Conservation (phyloP, 1,140 invertebrate genomes). For the Dendroctonus valens region DNA sequence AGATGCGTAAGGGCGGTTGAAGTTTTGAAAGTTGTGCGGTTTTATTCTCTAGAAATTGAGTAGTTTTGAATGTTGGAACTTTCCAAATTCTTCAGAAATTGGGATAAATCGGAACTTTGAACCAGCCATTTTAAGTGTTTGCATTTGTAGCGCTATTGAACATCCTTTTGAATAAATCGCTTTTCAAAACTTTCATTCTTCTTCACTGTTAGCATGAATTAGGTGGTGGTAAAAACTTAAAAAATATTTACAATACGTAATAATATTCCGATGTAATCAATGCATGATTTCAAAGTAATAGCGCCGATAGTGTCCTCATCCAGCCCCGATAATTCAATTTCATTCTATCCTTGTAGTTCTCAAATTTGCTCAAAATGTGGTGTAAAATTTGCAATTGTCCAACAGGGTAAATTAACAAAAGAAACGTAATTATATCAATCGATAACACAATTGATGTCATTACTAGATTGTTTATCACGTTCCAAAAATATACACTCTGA, state of each 20-base stretch:
- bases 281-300: slow-evolving; percentile 6
- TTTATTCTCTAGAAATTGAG: no score
- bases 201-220: no score
- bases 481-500: not conserved
- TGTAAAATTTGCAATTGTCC: slow-evolving; percentile 9
- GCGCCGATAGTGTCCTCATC: not conserved
- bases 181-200: no score
- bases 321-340: not conserved
- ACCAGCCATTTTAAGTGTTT: no score
- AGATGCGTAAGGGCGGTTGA: no score
- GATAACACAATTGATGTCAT: slow-evolving; percentile 1
- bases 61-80: no score
- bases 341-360: not conserved
- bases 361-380: slow-evolving; percentile 9
- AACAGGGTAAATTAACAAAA: slow-evolving; percentile 5
- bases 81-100: no score
- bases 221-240: no score
- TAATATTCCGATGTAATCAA: slow-evolving; percentile 2
- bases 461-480: not conserved
- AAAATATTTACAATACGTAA: not conserved
- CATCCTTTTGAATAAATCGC: no score
- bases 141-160: no score
- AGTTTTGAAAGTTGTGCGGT: no score
- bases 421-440: slow-evolving; percentile 1
- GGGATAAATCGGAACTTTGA: no score